A percentile compares a stretch with the other conserved stretches of the same genome.
These are phyloP conservation scores for Oncorhynchus mykiss DNA, from an alignment of 2,113 vertebrate species.

Conservation along the genomic window DNA sequence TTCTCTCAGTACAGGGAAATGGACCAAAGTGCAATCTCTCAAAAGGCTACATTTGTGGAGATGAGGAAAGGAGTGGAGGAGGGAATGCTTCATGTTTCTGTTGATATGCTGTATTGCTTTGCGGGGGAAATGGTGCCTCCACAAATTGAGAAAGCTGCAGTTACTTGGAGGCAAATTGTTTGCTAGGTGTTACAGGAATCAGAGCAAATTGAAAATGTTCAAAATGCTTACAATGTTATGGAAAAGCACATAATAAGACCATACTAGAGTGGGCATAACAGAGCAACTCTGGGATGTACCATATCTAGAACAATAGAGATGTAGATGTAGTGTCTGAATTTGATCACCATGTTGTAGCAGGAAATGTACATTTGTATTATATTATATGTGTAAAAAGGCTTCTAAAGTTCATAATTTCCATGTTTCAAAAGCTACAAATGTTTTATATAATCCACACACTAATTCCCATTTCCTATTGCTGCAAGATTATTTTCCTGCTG, in stretches of 20 bases:
- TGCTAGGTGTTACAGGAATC: conserved; percentile 55
- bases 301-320: conserved; percentile 36
- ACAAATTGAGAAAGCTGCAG: conserved; percentile 59
- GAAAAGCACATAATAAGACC: conserved; percentile 46
- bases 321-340: too few relatives aligned
- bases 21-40: conserved; percentile 62
- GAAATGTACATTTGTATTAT: too few relatives aligned
- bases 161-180: conserved; percentile 61
- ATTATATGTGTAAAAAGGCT: too few relatives aligned
- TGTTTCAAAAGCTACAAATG: too few relatives aligned
- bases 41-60: conserved; percentile 57
- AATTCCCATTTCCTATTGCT: too few relatives aligned
- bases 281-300: conserved; percentile 44
- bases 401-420: too few relatives aligned
- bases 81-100: conserved; percentile 59
- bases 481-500: too few relatives aligned
- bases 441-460: too few relatives aligned
- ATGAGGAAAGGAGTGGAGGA: conserved; percentile 46
- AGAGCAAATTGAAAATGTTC: conserved; percentile 54
- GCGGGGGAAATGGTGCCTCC: conserved; percentile 49
- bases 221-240: conserved; percentile 50
- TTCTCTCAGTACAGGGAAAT: conserved; percentile 54
- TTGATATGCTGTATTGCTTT: conserved; percentile 51
- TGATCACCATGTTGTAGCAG: too few relatives aligned
- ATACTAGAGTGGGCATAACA: conserved; percentile 34